Evolutionary conservation across 1,140 invertebrate genomes (phyloP), one percentile per base, ranked within the genome.

Genomic region (Drosophila pectinifera): DNA sequence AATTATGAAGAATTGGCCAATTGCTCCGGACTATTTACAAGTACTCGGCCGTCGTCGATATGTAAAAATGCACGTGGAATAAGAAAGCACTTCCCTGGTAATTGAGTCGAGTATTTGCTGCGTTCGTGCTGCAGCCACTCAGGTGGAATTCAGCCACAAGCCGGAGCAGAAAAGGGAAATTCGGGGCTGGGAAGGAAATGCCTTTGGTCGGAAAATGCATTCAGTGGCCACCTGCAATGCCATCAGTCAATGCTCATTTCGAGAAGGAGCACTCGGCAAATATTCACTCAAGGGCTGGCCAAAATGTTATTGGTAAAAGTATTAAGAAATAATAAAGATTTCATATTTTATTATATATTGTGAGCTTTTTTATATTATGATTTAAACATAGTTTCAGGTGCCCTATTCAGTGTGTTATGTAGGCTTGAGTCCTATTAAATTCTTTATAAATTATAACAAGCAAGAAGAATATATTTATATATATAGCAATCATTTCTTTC

Each of bases 191-290:
- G 51, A 68, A 70, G 68, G 34, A 68, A 68, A 69, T 68, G 24
- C 65, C 48, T 45, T 67, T 68, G 49, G 67, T 56, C 3, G 67
- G 63, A 26, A 69, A 69, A 69, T 48, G 41, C 68, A 70, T 70
- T 70, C 64, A 70, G 48, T 70, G 34, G 68, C 49, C 68, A 70
- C 49, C 68, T 70, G 34, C 55, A 79, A 59, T 83, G 61, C 53
- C 80, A 83, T 84, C 82, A 73, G 64, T 70, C 64, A 57, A 70
- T 70, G 68, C 68, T 70, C 51, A 70, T 70, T 70, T 70, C 68
- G 26, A 70, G 42, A 22, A 69, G 49, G 14, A 22, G 46, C 28
- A 55, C 59, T 59, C 10, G 10, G 10, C 6, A 59, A 59, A 59
- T 38, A 20, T 20, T 28, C 6, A 5, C 10, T n/a, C 13, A 18